Evolutionary conservation across 2,113 vertebrate genomes (phyloP), one percentile per base, ranked within the genome.

Genomic region (Prietella phreatophila): DNA sequence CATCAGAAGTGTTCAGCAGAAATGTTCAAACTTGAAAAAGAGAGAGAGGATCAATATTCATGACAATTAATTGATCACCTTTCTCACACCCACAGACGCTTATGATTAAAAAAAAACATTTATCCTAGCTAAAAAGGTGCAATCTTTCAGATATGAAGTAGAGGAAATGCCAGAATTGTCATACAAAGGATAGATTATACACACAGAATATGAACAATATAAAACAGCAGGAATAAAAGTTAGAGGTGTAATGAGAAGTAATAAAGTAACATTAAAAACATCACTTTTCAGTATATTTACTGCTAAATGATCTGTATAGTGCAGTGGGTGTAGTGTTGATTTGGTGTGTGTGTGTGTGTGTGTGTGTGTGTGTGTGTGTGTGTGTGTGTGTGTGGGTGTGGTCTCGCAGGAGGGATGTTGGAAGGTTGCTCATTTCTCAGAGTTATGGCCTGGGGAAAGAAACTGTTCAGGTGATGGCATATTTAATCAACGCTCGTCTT

Each of bases 371-470:
- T 42, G 69, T 73, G 71, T 73, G 71, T 73, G 71, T 42, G 83
- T 73, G 83, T 73, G 67, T 73, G 67, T 85, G 47, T 73, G 83
- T 73, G 53, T 85, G 83, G 55, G 63, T 19, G 53, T n/a, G 33
- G 50, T 81, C 79, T 81, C 55, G 30, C 55, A 81, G 79, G 55
- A 81, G 79, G 55, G 8, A 58, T 36, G 79, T 25, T 19, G 55
- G 30, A 33, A 81, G 80, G 80, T 82, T 82, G 33, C 80, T 81
- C 55, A 36, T 81, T 58, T 81, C 55, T 36, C 3, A 58, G 78
- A 80, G n/a, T 81, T 81, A 58, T 81, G 79, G 79, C 79, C 53
- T 33, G 50, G 76, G 76, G 76, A 80, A 80, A 56, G 53, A 81
- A 58, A 39, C 56, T 27, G 56, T 82, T 82, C 36, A 61, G 56